phyloP scores from a whole-genome alignment of 2,797 vertebrate species.

The Erpetoichthys calabaricus region DNA sequence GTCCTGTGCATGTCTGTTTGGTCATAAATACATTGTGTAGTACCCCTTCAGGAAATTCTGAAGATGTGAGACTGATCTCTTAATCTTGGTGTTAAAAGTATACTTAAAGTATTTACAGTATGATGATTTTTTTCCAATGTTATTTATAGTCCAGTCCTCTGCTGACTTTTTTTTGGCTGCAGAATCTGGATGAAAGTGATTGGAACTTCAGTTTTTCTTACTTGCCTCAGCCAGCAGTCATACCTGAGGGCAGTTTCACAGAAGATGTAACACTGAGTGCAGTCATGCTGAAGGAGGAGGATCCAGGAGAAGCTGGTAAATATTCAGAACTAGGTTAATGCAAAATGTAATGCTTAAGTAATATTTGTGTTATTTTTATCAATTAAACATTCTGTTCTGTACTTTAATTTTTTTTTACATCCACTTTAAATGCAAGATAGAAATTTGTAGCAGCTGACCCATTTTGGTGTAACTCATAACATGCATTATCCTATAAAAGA shows the following conservation, averaged over 20 bases:
- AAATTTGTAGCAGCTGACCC: too few species aligned
- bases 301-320: constrained; percentile 82
- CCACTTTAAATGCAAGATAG: too few species aligned
- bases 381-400: background rate
- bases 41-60: too few species aligned
- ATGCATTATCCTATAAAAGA: too few species aligned
- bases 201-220: constrained; percentile 59
- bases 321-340: background rate
- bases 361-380: constrained; percentile 3
- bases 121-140: too few species aligned
- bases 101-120: too few species aligned
- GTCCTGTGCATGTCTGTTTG: too few species aligned
- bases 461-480: too few species aligned
- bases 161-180: background rate
- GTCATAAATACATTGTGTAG: too few species aligned
- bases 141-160: too few species aligned
- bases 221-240: constrained; percentile 47
- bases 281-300: constrained; percentile 79
- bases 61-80: too few species aligned
- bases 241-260: constrained; percentile 51
- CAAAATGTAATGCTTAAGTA: constrained; percentile 7
- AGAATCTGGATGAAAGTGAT: constrained; percentile 73
- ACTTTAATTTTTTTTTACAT: background rate
- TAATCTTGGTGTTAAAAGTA: too few species aligned
- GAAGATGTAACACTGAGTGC: constrained; percentile 74